Conservation (phyloP, 2,888 invertebrate genomes). For the Vannuccia rotundouncinata region DNA sequence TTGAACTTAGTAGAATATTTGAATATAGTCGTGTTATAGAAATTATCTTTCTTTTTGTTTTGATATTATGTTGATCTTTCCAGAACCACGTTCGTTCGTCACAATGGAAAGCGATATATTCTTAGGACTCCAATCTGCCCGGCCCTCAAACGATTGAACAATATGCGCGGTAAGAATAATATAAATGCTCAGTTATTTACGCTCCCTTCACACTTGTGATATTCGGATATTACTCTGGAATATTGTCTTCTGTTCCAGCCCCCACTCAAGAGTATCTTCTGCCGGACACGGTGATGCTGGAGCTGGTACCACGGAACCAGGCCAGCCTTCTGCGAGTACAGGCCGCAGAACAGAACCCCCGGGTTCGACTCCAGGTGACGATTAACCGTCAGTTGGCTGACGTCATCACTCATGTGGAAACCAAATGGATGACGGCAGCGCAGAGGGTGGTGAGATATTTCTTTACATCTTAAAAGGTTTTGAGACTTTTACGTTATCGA, state of each 20-base stretch:
- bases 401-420: conserved; percentile 21
- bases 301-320: conserved; percentile 32
- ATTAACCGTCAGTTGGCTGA: conserved; percentile 37
- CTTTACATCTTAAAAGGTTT: too few species aligned
- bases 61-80: too few species aligned
- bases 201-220: too few species aligned
- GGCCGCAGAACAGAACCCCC: conserved; percentile 36
- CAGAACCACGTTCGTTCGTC: conserved; percentile 17
- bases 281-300: conserved; percentile 32
- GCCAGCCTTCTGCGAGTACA: conserved; percentile 33
- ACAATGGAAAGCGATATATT: conserved; percentile 39
- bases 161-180: conserved; percentile 32
- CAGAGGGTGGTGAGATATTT: neutral
- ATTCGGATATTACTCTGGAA: too few species aligned
- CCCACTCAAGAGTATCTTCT: conserved; percentile 34
- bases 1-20: too few species aligned
- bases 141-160: conserved; percentile 37
- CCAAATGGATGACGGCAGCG: conserved; percentile 36
- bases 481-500: too few species aligned
- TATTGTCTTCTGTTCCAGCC: too few species aligned
- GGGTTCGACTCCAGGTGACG: conserved; percentile 32
- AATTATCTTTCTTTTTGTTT: too few species aligned
- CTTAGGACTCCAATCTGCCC: conserved; percentile 39
- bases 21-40: too few species aligned
- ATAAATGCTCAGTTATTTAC: neutral